Conservation (phyloP, 2,888 invertebrate genomes). For the Tetrapedia diversipes region DNA sequence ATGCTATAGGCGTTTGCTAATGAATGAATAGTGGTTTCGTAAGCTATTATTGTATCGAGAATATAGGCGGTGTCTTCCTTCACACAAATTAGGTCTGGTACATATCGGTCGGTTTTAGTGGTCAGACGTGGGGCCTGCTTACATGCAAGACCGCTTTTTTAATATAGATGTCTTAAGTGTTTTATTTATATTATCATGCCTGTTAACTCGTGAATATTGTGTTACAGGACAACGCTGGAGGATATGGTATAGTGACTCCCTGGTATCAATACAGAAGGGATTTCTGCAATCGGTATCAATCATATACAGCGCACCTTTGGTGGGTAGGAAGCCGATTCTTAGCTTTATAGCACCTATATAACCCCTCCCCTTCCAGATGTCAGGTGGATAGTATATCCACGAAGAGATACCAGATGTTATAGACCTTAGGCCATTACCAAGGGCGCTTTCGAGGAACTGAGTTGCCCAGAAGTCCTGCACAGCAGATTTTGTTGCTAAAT, state of each 20-base stretch:
- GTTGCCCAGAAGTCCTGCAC: not conserved
- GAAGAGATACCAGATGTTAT: slow-evolving; percentile 1
- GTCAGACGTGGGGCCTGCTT: not conserved
- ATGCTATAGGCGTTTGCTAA: not conserved
- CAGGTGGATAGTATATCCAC: slow-evolving; percentile 14
- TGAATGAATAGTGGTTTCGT: not conserved
- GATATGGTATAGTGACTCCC: slow-evolving; percentile 6
- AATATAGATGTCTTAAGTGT: not conserved
- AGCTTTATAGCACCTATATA: slow-evolving; percentile 8
- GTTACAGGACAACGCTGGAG: slow-evolving; percentile 7
- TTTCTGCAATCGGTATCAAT: not conserved
- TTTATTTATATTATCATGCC: not conserved
- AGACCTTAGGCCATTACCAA: not conserved
- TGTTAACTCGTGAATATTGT: too few relatives aligned
- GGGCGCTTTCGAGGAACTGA: not conserved
- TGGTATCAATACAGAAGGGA: not conserved
- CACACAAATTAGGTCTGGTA: not conserved
- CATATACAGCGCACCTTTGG: slow-evolving; percentile 10
- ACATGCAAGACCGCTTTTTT: not conserved
- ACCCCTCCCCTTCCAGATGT: slow-evolving; percentile 9
- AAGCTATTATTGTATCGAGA: not conserved
- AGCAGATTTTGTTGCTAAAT: not conserved
- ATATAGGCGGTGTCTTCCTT: not conserved
- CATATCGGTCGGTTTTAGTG: not conserved
- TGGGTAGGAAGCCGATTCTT: slow-evolving; percentile 6